Base-by-base conservation (phyloP, 37 sponge, comb jelly and placozoan genomes). In the Geodia barretti region DNA sequence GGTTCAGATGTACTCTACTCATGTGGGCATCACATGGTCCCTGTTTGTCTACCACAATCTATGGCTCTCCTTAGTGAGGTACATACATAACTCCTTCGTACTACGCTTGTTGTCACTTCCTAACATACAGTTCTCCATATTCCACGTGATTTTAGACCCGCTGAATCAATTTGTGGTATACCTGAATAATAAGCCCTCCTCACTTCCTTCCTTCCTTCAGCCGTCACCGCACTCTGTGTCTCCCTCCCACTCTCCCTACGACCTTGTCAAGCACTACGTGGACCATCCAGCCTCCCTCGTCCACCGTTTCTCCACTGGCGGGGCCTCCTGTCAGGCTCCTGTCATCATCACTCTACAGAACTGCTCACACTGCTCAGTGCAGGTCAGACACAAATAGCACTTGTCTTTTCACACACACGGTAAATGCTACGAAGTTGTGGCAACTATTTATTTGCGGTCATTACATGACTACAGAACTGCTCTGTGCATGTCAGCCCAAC, bases 181-280 rank as follows among this genome's bases (percentile, higher is more conserved):
- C 7, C 11, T 32, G 7, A 72, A 32, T 14, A 37, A 32, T 29
- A 72, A 8, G 23, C 8, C 19, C 17, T 58, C 11, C 9, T 29
- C 39, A 33, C 40, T 7, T 21, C 39, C 39, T 35, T 5, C 71
- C 23, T 70, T 4, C 71, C 21, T 2, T 47, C 62, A 11, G 4
- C 26, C 31, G 29, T 54, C 32, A 32, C 33, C 47, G 14, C n/a
- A n/a, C 58, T 75, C 60, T 24, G 17, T 69, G 39, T 62, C 62
- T 73, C 47, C 73, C 23, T 76, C 86, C 62, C 42, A 75, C n/a
- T 64, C 75, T 62, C 67, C 83, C 32, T 83, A 83, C 61, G 75
- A 74, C 54, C 66, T 84, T 59, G 85, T 89, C 23, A 89, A 84
- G 79, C 77, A 84, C 75, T 19, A 70, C 31, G 36, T 89, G n/a